phyloP scores from a whole-genome alignment of 2,888 invertebrate species.

The Euplagia quadripunctaria region DNA sequence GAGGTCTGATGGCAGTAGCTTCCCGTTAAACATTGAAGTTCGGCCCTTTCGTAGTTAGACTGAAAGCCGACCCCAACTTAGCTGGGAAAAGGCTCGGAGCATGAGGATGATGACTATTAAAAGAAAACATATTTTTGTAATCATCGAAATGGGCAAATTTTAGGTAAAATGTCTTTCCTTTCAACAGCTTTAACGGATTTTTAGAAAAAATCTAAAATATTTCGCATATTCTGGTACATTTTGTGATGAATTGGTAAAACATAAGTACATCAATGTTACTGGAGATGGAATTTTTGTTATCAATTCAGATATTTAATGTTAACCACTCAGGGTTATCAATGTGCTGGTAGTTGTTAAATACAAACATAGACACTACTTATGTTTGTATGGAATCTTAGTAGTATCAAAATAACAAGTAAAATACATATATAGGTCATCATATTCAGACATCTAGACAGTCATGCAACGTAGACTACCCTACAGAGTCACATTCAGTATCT shows the following conservation, averaged over 20 bases:
- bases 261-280: background rate
- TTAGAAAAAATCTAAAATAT: background rate
- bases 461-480: background rate
- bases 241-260: background rate
- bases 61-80: no score
- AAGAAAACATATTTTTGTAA: no score
- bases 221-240: background rate
- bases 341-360: background rate
- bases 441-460: background rate
- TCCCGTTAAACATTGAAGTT: no score
- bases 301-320: background rate
- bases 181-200: background rate
- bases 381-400: background rate
- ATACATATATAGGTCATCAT: background rate
- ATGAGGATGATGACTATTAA: no score
- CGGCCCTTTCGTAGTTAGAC: no score
- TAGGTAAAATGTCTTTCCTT: background rate
- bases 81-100: no score
- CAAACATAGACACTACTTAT: background rate
- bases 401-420: background rate
- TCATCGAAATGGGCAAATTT: background rate
- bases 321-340: background rate
- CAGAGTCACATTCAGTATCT: background rate
- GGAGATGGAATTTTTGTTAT: background rate
- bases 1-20: no score